phyloP scores from a whole-genome alignment of 2,797 vertebrate genomes.

The Amphiprion clarkii region DNA sequence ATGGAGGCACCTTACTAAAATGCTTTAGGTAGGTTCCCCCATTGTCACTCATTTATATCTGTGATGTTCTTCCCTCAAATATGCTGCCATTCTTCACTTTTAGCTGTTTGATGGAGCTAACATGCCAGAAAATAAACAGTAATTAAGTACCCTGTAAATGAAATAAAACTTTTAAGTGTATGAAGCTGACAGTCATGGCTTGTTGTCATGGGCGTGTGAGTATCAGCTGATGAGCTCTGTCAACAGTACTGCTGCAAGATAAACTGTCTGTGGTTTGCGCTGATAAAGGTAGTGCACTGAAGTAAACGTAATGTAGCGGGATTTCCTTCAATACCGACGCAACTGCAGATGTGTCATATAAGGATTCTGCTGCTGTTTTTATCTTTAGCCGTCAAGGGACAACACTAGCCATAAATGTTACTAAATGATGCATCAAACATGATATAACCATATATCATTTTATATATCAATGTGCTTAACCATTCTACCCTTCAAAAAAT shows the following conservation, averaged over 20 bases:
- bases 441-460: background rate
- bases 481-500: background rate
- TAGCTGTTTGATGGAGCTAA: too few relatives aligned
- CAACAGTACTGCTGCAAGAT: constrained; percentile 48
- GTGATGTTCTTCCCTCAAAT: too few relatives aligned
- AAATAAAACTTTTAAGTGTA: background rate
- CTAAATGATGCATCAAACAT: background rate
- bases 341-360: background rate
- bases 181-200: background rate
- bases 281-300: constrained; percentile 47
- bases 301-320: background rate
- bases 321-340: background rate
- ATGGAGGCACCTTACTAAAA: too few relatives aligned
- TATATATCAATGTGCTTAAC: background rate
- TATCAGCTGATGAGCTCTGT: background rate
- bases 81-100: too few relatives aligned
- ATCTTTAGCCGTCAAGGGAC: background rate
- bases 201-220: background rate
- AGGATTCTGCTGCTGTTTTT: background rate
- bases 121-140: too few relatives aligned
- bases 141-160: background rate
- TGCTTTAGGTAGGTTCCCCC: too few relatives aligned
- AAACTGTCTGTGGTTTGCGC: constrained; percentile 29
- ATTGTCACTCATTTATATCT: too few relatives aligned
- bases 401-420: background rate